Evolutionary conservation across 2,888 invertebrate genomes (phyloP), one percentile per base, ranked within the genome.

Genomic region (Bruchidius siliquastri): DNA sequence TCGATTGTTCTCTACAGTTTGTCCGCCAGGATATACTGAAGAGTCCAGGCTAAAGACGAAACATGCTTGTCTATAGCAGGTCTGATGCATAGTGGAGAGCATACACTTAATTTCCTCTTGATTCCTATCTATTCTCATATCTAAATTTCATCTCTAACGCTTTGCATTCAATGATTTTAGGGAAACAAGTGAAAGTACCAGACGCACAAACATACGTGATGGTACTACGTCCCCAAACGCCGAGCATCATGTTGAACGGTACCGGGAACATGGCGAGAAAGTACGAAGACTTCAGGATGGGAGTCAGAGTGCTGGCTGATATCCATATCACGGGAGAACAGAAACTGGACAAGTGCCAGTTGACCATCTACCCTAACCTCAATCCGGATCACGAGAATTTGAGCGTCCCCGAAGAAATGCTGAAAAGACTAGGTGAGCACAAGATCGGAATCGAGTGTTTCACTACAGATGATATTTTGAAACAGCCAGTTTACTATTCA

Each of bases 361-460:
- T 99, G 74, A 94, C 95, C 69, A 97, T 98, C 75, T 96, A 97
- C 86, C 98, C 98, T 49, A 96, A 96, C 8, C 88, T 99, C 79
- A 96, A 98, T 88, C 96, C 97, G 8, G 97, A 98, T 87, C 96
- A 97, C 86, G 99, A 99, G 87, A 95, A 94, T 79, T 89, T 97
- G 77, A 89, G 92, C 26, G 90, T 96, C 76, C 95, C 96, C 0
- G 92, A 91, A 76, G 87, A 87, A 22, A 90, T 93, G 86, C 90
- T 96, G 77, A 90, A 91, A 79, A 90, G 92, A 80, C 90, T 93
- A 84, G 93, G 93, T 82, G 74, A 74, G 76, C 73, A 69, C 21
- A 22, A 21, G 4, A 8, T 8, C 6, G 30, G 4, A 30, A 30
- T 30, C 30, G 30, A n/a, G n/a, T n/a, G n/a, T n/a, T n/a, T n/a